Base-by-base conservation (phyloP, 1,140 invertebrate species). In the Drosophila orena region DNA sequence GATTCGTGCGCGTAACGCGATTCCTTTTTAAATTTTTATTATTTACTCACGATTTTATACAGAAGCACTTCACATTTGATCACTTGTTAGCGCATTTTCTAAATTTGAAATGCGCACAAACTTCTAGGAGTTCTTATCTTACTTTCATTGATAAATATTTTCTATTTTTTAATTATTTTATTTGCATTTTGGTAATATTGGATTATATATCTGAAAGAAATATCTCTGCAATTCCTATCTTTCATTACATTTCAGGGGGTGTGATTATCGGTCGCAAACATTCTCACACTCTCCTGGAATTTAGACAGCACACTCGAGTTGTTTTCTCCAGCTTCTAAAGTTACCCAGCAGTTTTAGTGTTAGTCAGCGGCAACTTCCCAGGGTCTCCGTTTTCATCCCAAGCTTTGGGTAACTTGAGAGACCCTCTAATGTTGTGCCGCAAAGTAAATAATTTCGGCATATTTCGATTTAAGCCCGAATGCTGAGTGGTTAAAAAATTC, bases 341-440 rank as follows among this genome's bases (percentile, higher is more conserved):
- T 84, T 83, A 79, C 79, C 35, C 43, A 50, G 49, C 60, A 40
- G 56, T 49, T 73, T 64, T 75, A 80, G 70, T 50, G 77, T 79
- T 79, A 79, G 42, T 35, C 27, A 27, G 30, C 42, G 40, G 64
- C 66, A 37, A 8, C 47, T 76, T 76, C 71, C 72, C 72, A 76
- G 46, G 72, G 59, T 75, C 57, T 73, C 22, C 24, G 35, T 52
- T 73, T 60, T 38, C 42, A 52, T 68, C 49, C 22, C 17, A 43
- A 35, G 12, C 7, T 64, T 73, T 20, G 43, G 15, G 72, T 75
- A 75, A 75, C 53, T 37, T 65, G 60, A 76, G 68, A 53, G 24
- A 35, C 2, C 34, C 44, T 34, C 24, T 24, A 17, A 70, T 50
- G 27, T 40, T 56, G 27, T 42, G 22, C 57, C 57, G 66, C 43